These are phyloP conservation scores for Cyclophora punctaria DNA, from an alignment of 2,888 invertebrate species.

Conservation along the genomic window DNA sequence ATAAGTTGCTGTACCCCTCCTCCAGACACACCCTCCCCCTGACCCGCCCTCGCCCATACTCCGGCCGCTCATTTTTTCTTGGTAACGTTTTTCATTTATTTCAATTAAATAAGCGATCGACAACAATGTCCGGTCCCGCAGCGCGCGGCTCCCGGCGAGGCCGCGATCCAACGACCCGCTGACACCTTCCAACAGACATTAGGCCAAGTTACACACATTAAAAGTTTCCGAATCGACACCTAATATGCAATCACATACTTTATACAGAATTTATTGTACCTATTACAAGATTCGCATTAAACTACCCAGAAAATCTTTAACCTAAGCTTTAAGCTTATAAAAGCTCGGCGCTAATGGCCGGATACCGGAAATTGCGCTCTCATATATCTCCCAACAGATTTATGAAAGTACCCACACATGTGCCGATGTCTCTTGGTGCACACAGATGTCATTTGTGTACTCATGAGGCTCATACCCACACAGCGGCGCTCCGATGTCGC, in stretches of 20 bases:
- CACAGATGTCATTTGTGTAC: constrained; percentile 28
- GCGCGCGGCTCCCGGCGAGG: constrained; percentile 10
- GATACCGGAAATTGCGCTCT: constrained; percentile 93
- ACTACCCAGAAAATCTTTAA: constrained; percentile 76
- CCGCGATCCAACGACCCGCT: constrained; percentile 17
- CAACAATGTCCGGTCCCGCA: constrained; percentile 18
- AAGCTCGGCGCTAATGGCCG: constrained; percentile 85
- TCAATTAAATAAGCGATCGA: constrained; percentile 18
- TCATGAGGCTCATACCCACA: constrained; percentile 31
- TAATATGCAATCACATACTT: constrained; percentile 75
- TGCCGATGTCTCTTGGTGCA: constrained; percentile 61
- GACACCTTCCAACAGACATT: constrained; percentile 58
- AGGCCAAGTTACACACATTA: constrained; percentile 73
- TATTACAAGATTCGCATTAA: constrained; percentile 76
- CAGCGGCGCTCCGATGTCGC: constrained; percentile 28
- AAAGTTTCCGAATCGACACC: constrained; percentile 71
- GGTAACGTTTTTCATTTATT: constrained; percentile 36
- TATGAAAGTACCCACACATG: constrained; percentile 87
- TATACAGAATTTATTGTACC: constrained; percentile 74
- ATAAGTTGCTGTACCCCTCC: constrained; percentile 49
- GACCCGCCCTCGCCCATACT: constrained; percentile 10
- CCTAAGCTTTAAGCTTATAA: constrained; percentile 79
- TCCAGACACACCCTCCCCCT: constrained; percentile 19
- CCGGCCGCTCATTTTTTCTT: constrained; percentile 73
- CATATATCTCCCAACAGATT: constrained; percentile 92